Base-by-base conservation (phyloP, 2,797 vertebrate genomes). In the Amphiprion clarkii region DNA sequence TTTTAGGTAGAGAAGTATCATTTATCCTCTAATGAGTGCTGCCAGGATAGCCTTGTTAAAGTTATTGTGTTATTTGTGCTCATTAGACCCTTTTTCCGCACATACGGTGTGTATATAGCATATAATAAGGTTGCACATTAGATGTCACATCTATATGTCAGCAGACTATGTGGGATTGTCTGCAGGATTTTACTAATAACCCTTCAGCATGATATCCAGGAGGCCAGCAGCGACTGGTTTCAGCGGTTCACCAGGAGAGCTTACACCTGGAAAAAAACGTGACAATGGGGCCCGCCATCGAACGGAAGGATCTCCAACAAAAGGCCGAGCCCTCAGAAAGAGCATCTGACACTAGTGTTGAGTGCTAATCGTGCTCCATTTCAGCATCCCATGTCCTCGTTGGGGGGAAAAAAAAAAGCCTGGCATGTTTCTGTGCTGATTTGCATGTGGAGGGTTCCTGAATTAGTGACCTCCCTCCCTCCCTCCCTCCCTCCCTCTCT, bases 401-500 rank as follows among this genome's bases (percentile, higher is more conserved):
- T 40, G 48, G 29, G 67, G 0, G 3, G 3, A 27, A 27, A 66
- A 62, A 29, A 72, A 63, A 39, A 39, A 39, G 6, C 63, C 67
- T 81, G 75, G 85, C 74, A 63, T 80, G 76, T 76, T 85, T 79
- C 46, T 12, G 3, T 29, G 58, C 60, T 62, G 40, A 91, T 90
- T 91, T 91, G 87, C 86, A 89, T 90, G 54, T 85, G 71, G 78
- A 87, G 85, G 72, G 75, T 90, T 90, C 76, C 78, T 87, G 74
- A 82, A 74, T 86, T 66, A 57, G 68, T 75, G 79, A 82, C 78
- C 59, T 40, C 63, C 36, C 78, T 57, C 46, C 63, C 36, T 17
- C 17, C 36, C 78, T 57, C 46, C 63, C 36, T 17, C 17, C n/a
- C 12, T 1, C 31, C 17, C 49, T 49, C 31, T 23, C 31, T 44